Evolutionary conservation across 2,888 invertebrate species (phyloP).

Genomic region (Clivina fossor): DNA sequence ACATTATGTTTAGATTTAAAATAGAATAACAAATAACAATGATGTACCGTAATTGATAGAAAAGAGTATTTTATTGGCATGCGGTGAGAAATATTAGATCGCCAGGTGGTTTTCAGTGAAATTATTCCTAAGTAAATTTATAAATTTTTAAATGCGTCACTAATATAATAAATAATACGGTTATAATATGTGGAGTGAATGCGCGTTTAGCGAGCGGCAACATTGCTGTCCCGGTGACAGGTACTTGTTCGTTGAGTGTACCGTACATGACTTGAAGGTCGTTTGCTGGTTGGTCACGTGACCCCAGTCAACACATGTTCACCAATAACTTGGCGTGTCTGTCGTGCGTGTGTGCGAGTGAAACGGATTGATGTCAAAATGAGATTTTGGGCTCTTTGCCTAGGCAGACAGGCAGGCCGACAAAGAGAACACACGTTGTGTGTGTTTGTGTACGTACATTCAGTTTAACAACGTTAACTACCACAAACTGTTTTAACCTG

Average conservation of each 20-base stretch:
- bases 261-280: constrained; percentile 54
- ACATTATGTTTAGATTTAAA: too few relatives aligned
- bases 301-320: constrained; percentile 42
- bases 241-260: constrained; percentile 49
- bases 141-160: too few relatives aligned
- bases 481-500: constrained; percentile 26
- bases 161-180: too few relatives aligned
- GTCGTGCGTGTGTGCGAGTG: constrained; percentile 36
- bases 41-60: too few relatives aligned
- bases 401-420: constrained; percentile 41
- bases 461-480: constrained; percentile 5
- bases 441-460: constrained; percentile 2
- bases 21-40: too few relatives aligned
- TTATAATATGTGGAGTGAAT: too few relatives aligned
- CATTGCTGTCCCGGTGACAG: constrained; percentile 46
- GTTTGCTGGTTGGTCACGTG: constrained; percentile 58
- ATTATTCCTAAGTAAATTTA: too few relatives aligned
- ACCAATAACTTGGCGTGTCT: constrained; percentile 58
- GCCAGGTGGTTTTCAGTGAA: too few relatives aligned
- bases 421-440: constrained; percentile 40
- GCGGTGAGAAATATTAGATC: too few relatives aligned
- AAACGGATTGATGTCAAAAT: constrained; percentile 39
- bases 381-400: constrained; percentile 40
- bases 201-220: constrained; percentile 20
- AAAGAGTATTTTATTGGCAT: too few relatives aligned